Conservation (phyloP, 1,140 invertebrate species). For the Diorhabda carinulata region DNA sequence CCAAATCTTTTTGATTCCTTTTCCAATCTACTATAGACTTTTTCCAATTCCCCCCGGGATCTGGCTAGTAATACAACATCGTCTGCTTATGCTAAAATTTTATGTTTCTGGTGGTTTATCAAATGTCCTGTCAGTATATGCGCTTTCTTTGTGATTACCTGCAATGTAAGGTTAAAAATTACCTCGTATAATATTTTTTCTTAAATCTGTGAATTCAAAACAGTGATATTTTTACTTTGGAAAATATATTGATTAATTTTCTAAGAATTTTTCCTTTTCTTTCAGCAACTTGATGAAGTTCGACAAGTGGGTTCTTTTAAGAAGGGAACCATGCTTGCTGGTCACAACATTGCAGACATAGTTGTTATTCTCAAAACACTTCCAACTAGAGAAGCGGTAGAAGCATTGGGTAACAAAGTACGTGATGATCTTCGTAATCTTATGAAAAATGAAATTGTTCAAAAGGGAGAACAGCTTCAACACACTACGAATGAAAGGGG, state of each 20-base stretch:
- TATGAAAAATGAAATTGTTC: conserved; percentile 58
- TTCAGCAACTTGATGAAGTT: conserved; percentile 92
- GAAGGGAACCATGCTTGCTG: conserved; percentile 95
- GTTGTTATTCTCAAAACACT: conserved; percentile 98
- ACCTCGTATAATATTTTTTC: background rate
- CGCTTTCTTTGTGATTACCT: background rate
- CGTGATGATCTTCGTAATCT: conserved; percentile 73
- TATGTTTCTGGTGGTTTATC: background rate
- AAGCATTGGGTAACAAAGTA: conserved; percentile 86
- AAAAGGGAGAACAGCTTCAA: conserved; percentile 59
- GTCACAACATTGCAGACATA: conserved; percentile 92
- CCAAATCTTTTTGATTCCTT: too few relatives aligned
- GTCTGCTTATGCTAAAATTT: conserved; percentile 1
- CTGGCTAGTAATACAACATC: background rate
- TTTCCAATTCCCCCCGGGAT: background rate
- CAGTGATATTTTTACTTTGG: too few relatives aligned
- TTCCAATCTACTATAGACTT: background rate
- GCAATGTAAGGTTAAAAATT: background rate
- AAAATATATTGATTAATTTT: background rate
- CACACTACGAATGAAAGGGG: conserved; percentile 69
- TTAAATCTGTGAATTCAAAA: too few relatives aligned
- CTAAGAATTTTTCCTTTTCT: conserved; percentile 22
- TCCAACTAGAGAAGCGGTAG: conserved; percentile 92
- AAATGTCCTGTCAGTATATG: too few relatives aligned
- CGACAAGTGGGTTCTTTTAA: conserved; percentile 96